A percentile compares a stretch with the other conserved stretches of the same genome.
These are phyloP conservation scores for Calypte anna DNA, from an alignment of 2,113 vertebrate genomes.

Conservation along the genomic window DNA sequence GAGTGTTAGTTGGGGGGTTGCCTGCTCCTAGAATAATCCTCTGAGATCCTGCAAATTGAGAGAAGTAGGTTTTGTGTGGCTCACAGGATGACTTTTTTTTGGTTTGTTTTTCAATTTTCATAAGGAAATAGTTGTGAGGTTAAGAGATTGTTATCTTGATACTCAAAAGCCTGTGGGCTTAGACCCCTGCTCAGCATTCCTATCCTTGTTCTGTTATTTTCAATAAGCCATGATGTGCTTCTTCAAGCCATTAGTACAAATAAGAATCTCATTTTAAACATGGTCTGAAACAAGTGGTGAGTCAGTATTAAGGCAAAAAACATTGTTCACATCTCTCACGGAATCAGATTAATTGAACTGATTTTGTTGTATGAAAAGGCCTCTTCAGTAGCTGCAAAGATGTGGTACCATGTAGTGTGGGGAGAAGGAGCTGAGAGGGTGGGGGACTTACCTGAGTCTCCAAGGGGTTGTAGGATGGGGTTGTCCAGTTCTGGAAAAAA, in stretches of 20 bases:
- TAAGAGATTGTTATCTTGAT: not conserved
- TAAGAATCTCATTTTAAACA: not conserved
- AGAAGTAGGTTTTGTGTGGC: rapidly evolving
- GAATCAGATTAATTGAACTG: not conserved
- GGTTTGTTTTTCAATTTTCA: not conserved
- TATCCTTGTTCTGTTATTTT: not conserved
- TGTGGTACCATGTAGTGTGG: rapidly evolving
- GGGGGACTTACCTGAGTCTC: not conserved
- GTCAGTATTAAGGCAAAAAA: not conserved
- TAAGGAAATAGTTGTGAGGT: not conserved
- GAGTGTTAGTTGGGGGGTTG: not conserved
- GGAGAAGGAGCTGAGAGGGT: not conserved
- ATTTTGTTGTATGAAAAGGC: not conserved
- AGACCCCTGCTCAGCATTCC: rapidly evolving
- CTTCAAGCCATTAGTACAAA: not conserved
- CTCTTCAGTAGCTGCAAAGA: not conserved
- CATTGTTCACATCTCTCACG: rapidly evolving
- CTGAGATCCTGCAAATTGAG: not conserved
- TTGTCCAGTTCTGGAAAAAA: not conserved
- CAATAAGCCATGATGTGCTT: not conserved
- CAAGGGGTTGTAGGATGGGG: conserved; percentile 5
- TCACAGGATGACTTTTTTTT: not conserved
- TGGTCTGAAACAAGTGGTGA: not conserved
- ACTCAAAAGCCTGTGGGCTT: not conserved
- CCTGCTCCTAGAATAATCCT: rapidly evolving